Conservation (phyloP, 1,140 invertebrate genomes). For the Bactericera cockerelli region DNA sequence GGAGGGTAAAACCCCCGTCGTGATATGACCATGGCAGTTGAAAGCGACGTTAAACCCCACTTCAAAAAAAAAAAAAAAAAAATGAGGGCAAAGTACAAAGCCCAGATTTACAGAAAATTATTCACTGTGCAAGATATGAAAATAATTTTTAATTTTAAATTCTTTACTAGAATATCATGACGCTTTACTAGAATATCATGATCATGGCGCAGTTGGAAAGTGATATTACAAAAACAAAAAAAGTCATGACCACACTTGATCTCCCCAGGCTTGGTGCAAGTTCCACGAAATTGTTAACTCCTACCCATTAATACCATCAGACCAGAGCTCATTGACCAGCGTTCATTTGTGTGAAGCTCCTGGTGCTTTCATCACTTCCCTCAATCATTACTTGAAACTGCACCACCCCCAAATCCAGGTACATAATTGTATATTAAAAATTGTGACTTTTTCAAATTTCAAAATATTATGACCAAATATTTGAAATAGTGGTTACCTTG, state of each 20-base stretch:
- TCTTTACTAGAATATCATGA: neutral
- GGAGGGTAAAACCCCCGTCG: too few species aligned
- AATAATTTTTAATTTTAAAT: conserved; percentile 4
- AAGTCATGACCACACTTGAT: conserved; percentile 10
- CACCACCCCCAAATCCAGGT: conserved; percentile 38
- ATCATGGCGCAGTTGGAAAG: neutral
- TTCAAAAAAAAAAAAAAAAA: neutral
- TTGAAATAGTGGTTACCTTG: neutral
- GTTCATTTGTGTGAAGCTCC: conserved; percentile 90
- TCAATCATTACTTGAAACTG: conserved; percentile 68
- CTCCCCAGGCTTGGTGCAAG: conserved; percentile 70
- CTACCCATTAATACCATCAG: conserved; percentile 42
- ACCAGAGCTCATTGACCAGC: conserved; percentile 38
- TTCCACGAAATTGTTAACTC: conserved; percentile 66
- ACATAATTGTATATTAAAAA: conserved; percentile 21
- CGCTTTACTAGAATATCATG: too few species aligned
- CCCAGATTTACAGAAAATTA: neutral
- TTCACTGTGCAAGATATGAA: neutral
- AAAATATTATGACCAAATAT: neutral
- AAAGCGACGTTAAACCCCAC: too few species aligned
- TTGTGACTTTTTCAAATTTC: neutral
- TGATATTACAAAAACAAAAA: neutral
- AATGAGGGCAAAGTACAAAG: neutral
- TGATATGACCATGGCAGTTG: too few species aligned
- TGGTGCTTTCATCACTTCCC: conserved; percentile 74